phyloP scores from a whole-genome alignment of 2,888 invertebrate genomes.

The Dryobotodes eremita region DNA sequence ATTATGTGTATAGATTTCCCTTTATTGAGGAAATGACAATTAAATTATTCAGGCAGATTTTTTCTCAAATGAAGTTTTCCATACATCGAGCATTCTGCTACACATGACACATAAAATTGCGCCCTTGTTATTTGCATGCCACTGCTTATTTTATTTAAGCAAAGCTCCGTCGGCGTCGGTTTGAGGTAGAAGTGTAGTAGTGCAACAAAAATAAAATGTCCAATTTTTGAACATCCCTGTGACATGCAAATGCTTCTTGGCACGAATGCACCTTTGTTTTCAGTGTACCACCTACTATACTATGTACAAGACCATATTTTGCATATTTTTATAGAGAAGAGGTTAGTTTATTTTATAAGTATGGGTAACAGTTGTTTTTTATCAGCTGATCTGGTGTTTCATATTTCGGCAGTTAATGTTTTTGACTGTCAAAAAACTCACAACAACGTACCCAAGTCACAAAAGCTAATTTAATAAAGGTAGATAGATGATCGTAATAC shows the following conservation, averaged over 20 bases:
- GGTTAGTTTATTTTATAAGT: background rate
- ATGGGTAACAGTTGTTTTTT: background rate
- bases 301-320: background rate
- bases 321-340: background rate
- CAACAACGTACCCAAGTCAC: no score
- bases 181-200: background rate
- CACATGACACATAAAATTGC: conserved; percentile 6
- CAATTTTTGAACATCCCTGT: conserved; percentile 50
- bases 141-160: conserved; percentile 48
- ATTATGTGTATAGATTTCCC: no score
- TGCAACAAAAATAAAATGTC: conserved; percentile 57
- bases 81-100: background rate
- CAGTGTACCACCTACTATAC: background rate
- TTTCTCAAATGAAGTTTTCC: background rate
- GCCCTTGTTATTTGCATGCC: conserved; percentile 48
- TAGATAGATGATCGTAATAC: background rate
- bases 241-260: conserved; percentile 68
- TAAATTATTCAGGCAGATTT: background rate
- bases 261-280: conserved; percentile 63
- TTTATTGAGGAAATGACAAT: background rate
- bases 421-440: background rate
- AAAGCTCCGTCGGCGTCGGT: conserved; percentile 6
- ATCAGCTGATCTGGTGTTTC: no score
- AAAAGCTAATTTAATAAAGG: background rate
- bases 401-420: background rate